Evolutionary conservation across 2,113 vertebrate genomes (phyloP), one percentile per base, ranked within the genome.

Genomic region (Sapayoa aenigma): DNA sequence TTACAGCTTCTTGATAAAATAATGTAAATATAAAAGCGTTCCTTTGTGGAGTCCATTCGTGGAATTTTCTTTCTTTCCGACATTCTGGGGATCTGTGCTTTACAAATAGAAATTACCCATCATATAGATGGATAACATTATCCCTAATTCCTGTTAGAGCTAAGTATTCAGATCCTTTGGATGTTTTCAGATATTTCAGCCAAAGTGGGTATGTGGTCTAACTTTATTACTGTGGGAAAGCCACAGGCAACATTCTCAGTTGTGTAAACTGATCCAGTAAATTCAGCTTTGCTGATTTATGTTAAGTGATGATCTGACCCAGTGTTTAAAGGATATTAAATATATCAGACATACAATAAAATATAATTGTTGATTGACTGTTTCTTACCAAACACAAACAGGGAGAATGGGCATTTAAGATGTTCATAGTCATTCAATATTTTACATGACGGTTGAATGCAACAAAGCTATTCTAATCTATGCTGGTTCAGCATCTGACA

Each of bases 161-260:
- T 90, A 84, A 84, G 53, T 22, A 65, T 71, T 56, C 65, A 81
- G 68, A 94, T 95, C 56, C 15, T 93, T 94, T 89, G 56, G 52
- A 86, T 93, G 53, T 91, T 96, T 91, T 84, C 49, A 83, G 75
- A 78, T 68, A 94, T 94, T 94, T 96, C 92, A 96, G 80, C 60
- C 85, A 55, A 89, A 95, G 60, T 92, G 94, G 41, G 73, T 96
- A 95, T 94, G 87, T 94, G 87, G 85, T 95, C 94, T 93, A 50
- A 90, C 73, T 92, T 97, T 96, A 96, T 96, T 95, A 92, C 90
- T 94, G 90, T 96, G 94, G 90, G 95, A 97, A 96, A 94, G 90
- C 88, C 92, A 94, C 87, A 89, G 93, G 93, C 92, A 93, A 84
- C 72, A 89, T 96, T 88, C 73, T 93, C 71, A 78, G 76, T 93